Percentiles rank a stretch among this genome's conserved stretches.
phyloP scores from a whole-genome alignment of 2,888 invertebrate species.

The Venusia cambrica region DNA sequence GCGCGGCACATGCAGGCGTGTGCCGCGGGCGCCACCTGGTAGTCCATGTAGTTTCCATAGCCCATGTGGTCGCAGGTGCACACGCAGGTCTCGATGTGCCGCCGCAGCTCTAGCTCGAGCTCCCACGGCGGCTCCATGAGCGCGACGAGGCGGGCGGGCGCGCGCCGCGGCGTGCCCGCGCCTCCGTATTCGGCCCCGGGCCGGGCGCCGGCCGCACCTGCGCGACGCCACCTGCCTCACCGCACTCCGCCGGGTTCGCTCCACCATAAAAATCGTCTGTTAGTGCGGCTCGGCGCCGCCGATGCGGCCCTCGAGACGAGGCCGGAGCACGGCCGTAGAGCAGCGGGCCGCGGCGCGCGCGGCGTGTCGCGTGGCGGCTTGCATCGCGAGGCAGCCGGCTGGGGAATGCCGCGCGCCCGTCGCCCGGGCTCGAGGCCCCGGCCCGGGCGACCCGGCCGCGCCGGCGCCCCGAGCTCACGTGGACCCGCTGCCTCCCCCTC shows the following conservation, averaged over 20 bases:
- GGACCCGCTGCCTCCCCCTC: conserved; percentile 57
- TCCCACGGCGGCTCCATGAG: conserved; percentile 82
- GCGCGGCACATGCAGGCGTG: conserved; percentile 77
- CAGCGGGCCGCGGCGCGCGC: conserved; percentile 61
- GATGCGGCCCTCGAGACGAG: conserved; percentile 65
- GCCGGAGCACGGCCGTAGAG: conserved; percentile 60
- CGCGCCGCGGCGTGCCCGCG: conserved; percentile 64
- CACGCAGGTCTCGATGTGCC: conserved; percentile 93
- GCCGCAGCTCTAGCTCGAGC: conserved; percentile 91
- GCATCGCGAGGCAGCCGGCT: conserved; percentile 66
- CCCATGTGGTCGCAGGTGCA: conserved; percentile 97
- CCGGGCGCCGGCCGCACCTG: conserved; percentile 70
- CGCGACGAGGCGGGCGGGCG: conserved; percentile 63
- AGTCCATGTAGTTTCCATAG: conserved; percentile 95
- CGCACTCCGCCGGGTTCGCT: conserved; percentile 59
- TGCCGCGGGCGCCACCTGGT: conserved; percentile 85
- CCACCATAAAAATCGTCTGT: conserved; percentile 63
- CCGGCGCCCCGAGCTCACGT: conserved; percentile 68
- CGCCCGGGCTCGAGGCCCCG: conserved; percentile 51
- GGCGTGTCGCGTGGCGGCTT: conserved; percentile 51
- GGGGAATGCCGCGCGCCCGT: conserved; percentile 66
- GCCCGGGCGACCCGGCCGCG: conserved; percentile 73
- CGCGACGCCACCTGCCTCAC: conserved; percentile 69
- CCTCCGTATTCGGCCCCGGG: conserved; percentile 66
- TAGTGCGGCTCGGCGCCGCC: conserved; percentile 64